Base-by-base conservation (phyloP, 1,140 invertebrate genomes). In the Dreissena polymorpha region DNA sequence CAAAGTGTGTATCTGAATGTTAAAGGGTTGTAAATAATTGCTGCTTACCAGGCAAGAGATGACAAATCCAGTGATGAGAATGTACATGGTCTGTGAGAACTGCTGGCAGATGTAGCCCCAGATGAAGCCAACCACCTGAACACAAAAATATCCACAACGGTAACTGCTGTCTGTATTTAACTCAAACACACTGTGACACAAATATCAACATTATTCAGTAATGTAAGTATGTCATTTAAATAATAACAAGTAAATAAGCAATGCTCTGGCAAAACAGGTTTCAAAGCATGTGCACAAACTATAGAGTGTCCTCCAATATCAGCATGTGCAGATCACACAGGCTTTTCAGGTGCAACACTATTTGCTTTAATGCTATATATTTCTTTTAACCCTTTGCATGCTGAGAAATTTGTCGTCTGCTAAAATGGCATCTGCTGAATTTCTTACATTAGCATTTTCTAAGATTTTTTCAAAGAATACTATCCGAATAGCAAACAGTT, bases 81-180 rank as follows among this genome's bases (percentile, higher is more conserved):
- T 97, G 82, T 97, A 97, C 23, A 98, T 96, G 10, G 97, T 98
- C 92, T 98, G 97, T 0, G 97, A 98, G 91, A 98, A 99, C 92
- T 98, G 97, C 93, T 99, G 97, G 89, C 98, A 97, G 25, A 97
- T 95, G 81, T 97, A 98, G n/a, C 98, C 98, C 96, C 97, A 97
- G 67, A 97, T 93, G 49, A 98, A 95, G 25, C 98, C 97, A 76
- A 98, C 96, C 79, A 95, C 94, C 95, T 95, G 87, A 70, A 91
- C 91, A 82, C 89, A 68, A 85, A 68, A 73, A 80, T 16, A 18
- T 83, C 14, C 71, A 72, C 85, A 39, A 85, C 53, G 25, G 51
- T 12, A 12, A 12, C 18, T 12, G 12, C 18, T 55, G 53, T 55
- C 12, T 12, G 53, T 12, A 55, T 12, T 12, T 55, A 55, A 12